These are phyloP conservation scores for Aporrectodea caliginosa DNA, from an alignment of 1,140 invertebrate genomes.

Conservation along the genomic window DNA sequence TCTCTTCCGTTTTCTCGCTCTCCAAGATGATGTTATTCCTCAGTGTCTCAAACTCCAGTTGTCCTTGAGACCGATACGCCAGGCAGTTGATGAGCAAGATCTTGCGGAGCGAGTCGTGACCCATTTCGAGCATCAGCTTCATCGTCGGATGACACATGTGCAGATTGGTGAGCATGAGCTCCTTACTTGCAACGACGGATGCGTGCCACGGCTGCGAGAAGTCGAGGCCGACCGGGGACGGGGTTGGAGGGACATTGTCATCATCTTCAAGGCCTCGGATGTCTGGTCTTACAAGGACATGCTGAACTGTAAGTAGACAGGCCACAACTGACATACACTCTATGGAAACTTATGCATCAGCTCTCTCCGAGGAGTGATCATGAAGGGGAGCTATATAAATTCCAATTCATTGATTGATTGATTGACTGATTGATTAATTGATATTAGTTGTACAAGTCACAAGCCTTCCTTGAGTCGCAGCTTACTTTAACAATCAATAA, in stretches of 20 bases:
- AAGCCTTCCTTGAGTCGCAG: no score
- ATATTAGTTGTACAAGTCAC: no score
- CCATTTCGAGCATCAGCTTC: conserved; percentile 47
- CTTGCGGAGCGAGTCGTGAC: conserved; percentile 46
- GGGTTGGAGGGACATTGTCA: conserved; percentile 45
- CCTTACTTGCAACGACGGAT: conserved; percentile 39
- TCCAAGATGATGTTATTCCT: conserved; percentile 50
- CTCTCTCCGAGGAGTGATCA: no score
- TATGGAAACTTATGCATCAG: no score
- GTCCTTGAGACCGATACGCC: conserved; percentile 45
- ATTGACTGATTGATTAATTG: no score
- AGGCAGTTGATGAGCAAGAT: conserved; percentile 50
- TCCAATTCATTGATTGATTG: no score
- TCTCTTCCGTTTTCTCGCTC: conserved; percentile 49
- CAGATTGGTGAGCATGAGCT: conserved; percentile 44
- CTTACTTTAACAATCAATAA: no score
- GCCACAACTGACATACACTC: no score
- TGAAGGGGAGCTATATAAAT: no score
- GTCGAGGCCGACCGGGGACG: conserved; percentile 44
- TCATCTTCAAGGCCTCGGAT: conserved; percentile 53
- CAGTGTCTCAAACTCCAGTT: conserved; percentile 50
- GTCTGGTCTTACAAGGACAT: conserved; percentile 49
- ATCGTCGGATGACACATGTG: conserved; percentile 53
- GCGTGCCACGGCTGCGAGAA: conserved; percentile 53
- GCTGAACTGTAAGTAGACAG: no score